Evolutionary conservation across 1,140 invertebrate genomes (phyloP), one percentile per base, ranked within the genome.

Genomic region (Brachionus calyciflorus): DNA sequence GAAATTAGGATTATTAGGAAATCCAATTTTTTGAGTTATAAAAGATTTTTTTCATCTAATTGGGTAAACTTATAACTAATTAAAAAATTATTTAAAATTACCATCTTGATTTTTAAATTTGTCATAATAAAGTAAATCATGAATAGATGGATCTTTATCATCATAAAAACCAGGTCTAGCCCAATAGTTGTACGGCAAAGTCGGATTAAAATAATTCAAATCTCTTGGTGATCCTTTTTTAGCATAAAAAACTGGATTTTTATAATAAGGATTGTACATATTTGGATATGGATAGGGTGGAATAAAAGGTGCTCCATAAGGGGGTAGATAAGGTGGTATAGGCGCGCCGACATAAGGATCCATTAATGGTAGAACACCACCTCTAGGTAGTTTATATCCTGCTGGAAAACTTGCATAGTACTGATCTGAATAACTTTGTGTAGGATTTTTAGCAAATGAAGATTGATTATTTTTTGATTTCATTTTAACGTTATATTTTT

Each of bases 381-480:
- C 60, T 44, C 60, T 65, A 30, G 60, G 60, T 30, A 26, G 46
- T 21, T 55, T 73, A 28, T 40, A 51, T 12, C 19, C 69, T 30
- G 46, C 24, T 1, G 69, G 69, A 51, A 73, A 41, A 51, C 69
- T 73, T 14, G 46, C 46, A 40, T 73, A 73, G 40, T 73, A 73
- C 14, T 49, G 46, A 19, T 73, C 69, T 12, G 69, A 49, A 53
- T 73, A 73, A 26, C 69, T 73, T 5, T 73, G 69, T 28, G 46
- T 73, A 24, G 69, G 69, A 55, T 73, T 73, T 51, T 49, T 73
- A 10, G 69, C 69, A 55, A 73, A 73, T 10, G 46, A 51, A 5
- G 69, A 73, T 55, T 73, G 69, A 37, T 73, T 73, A 40, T 73
- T 73, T 51, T 73, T 73, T 10, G 44, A 51, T 19, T 55, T 49